Base-by-base conservation (phyloP, 2,888 invertebrate species). In the Metellina segmentata region DNA sequence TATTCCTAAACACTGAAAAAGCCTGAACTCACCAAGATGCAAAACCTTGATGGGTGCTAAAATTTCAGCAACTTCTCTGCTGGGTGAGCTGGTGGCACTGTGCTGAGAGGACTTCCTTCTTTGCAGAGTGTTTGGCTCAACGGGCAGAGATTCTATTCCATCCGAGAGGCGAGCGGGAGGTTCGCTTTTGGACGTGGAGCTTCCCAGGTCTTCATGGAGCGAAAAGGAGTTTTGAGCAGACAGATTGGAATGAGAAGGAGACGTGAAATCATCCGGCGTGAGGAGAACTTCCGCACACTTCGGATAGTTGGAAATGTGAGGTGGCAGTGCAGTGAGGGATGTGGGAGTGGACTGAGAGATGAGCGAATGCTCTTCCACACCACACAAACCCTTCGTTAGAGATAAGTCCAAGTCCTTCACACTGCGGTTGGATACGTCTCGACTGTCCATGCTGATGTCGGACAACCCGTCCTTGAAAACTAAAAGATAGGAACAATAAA, bases 1-100 rank as follows among this genome's bases (percentile, higher is more conserved):
- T 34, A 34, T 34, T 34, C 34, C 34, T 34, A 34, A 34, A 34
- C 34, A 34, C 34, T 9, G 1, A 71, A 7, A 19, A 71, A 71
- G 19, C 0, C 71, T 5, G 53, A 11, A 13, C 51, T 69, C 78
- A 92, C 89, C 82, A 13, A 89, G 70, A 75, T 90, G 83, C 7
- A 90, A 61, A 16, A 87, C 70, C 78, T 90, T 87, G 16, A 79
- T 70, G 9, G 93, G 93, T 49, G 91, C 93, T 7, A 98, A 96
- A 93, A 98, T 98, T 95, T 98, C 97, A 94, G 97, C 97, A 48
- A 98, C 98, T 95, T 98, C 98, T 48, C 98, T 96, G 94, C 98
- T 98, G 7, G 98, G 98, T 95, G 98, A 98, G 92, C 98, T 98
- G 16, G 97, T 97, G n/a, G 97, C 97, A 85, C 97, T 97, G 0